A percentile compares a stretch with the other conserved stretches of the same genome.
Conservation (phyloP, 1,140 invertebrate genomes). For the Periplaneta americana region DNA sequence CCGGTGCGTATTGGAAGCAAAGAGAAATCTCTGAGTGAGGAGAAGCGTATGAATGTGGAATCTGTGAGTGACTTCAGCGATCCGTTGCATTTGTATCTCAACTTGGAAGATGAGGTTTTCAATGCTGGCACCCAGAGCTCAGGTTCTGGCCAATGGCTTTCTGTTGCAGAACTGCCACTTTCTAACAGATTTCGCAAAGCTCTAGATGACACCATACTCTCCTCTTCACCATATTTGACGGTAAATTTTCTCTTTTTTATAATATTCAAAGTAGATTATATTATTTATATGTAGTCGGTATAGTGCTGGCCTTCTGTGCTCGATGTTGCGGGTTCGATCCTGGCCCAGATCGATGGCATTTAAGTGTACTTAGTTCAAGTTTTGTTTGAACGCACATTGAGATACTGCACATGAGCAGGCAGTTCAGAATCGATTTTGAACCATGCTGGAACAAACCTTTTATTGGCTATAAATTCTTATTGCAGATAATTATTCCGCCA, state of each 20-base stretch:
- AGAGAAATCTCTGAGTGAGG: constrained; percentile 37
- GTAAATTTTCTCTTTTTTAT: constrained; percentile 16
- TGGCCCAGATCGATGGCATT: no score
- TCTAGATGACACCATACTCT: constrained; percentile 68
- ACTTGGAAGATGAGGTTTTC: constrained; percentile 44
- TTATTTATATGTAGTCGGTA: no score
- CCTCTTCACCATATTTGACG: constrained; percentile 78
- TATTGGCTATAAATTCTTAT: no score
- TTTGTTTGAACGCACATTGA: no score
- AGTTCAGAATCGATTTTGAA: no score
- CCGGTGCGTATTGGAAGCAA: constrained; percentile 12
- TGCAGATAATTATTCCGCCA: no score
- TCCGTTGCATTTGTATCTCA: constrained; percentile 63
- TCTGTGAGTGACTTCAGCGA: constrained; percentile 66
- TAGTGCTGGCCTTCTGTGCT: no score
- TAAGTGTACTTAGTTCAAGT: no score
- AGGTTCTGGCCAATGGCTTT: constrained; percentile 29
- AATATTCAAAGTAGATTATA: no score
- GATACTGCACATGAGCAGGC: no score
- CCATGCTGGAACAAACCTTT: no score
- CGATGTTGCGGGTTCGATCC: no score
- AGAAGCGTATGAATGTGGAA: constrained; percentile 46
- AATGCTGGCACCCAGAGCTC: constrained; percentile 19
- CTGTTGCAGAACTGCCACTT: constrained; percentile 53
- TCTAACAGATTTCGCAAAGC: constrained; percentile 67